Percentiles rank a stretch among this genome's conserved stretches.
Evolutionary conservation across 1,140 invertebrate species (phyloP).

Genomic region (Adelges cooleyi): DNA sequence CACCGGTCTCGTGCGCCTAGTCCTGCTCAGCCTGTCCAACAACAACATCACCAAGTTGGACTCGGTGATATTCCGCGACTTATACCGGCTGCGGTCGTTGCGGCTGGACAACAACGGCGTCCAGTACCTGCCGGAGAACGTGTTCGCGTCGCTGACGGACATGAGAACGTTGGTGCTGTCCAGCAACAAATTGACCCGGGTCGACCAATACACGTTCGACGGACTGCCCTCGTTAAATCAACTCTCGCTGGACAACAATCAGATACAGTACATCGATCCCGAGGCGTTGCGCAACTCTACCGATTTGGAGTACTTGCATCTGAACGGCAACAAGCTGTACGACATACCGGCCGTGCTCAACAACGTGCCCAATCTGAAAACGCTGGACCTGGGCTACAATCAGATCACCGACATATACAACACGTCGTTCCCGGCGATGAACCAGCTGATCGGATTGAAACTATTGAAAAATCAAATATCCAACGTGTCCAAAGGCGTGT

Average conservation of each 20-base stretch:
- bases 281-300: constrained; percentile 73
- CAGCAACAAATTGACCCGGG: constrained; percentile 66
- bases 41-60: constrained; percentile 70
- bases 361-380: constrained; percentile 66
- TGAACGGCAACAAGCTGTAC: constrained; percentile 74
- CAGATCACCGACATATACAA: constrained; percentile 70
- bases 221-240: constrained; percentile 64
- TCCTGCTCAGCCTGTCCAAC: constrained; percentile 66
- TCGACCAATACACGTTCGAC: constrained; percentile 64
- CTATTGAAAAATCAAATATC: constrained; percentile 79
- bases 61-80: constrained; percentile 62
- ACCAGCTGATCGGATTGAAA: constrained; percentile 68
- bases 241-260: constrained; percentile 73
- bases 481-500: constrained; percentile 71
- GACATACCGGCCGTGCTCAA: constrained; percentile 72
- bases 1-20: constrained; percentile 62
- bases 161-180: constrained; percentile 75
- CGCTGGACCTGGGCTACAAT: constrained; percentile 80
- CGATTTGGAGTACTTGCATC: constrained; percentile 72
- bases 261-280: constrained; percentile 60
- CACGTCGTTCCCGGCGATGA: constrained; percentile 65
- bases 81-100: constrained; percentile 69
- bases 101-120: constrained; percentile 72
- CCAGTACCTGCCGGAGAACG: constrained; percentile 65
- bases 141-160: constrained; percentile 66